Percentiles rank a stretch among this genome's conserved stretches.
Evolutionary conservation across 2,113 vertebrate genomes (phyloP).

Genomic region (Natator depressus): DNA sequence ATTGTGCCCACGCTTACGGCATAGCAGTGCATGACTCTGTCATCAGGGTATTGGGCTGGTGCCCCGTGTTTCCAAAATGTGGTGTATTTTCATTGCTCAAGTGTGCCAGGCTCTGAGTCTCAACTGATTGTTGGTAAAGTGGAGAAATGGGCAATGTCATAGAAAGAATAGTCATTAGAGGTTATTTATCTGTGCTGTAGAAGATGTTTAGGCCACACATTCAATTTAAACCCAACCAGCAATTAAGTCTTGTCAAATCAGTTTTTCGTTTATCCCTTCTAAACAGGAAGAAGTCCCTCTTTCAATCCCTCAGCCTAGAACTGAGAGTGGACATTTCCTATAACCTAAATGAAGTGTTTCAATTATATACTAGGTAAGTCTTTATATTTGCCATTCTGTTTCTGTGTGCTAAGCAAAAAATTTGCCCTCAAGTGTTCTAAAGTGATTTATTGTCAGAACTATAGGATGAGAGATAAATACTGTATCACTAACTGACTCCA

Average conservation of each 20-base stretch:
- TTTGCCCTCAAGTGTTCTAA: not conserved
- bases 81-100: not conserved
- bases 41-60: too few species aligned
- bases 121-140: not conserved
- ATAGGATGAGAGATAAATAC: not conserved
- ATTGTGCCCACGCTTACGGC: too few species aligned
- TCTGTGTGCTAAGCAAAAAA: not conserved
- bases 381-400: not conserved
- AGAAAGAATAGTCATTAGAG: not conserved
- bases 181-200: not conserved
- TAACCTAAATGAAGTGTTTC: not conserved
- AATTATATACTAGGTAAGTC: not conserved
- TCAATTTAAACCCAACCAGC: not conserved
- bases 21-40: too few species aligned
- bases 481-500: not conserved
- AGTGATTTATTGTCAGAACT: rapidly evolving
- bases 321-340: not conserved
- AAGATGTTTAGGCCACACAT: not conserved
- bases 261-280: not conserved
- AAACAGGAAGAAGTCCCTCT: not conserved
- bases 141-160: not conserved
- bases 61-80: not conserved
- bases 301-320: not conserved
- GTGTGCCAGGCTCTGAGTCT: not conserved
- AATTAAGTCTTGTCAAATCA: not conserved